Base-by-base conservation (phyloP, 2,888 invertebrate species). In the Tiphia femorata region DNA sequence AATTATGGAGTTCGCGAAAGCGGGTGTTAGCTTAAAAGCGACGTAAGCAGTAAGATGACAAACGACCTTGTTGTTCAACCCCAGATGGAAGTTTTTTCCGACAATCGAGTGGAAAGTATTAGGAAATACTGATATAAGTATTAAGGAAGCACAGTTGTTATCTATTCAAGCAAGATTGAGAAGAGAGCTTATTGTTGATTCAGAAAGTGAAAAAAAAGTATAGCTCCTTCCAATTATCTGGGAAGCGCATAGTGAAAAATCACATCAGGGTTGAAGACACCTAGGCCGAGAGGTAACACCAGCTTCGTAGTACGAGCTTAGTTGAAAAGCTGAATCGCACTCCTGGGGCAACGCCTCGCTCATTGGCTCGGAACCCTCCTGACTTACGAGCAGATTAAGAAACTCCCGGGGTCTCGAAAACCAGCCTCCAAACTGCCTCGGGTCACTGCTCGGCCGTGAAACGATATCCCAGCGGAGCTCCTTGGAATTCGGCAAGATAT, bases 311-410 rank as follows among this genome's bases (percentile, higher is more conserved):
- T 72, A 64, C 63, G 72, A 72, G 70, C 67, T 68, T 70, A 68
- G 75, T 72, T 70, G 73, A 73, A 73, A 73, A 73, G 73, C 75
- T 64, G 70, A 72, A 75, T 75, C 73, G 75, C 64, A 70, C 73
- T 73, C 73, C 55, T 58, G 75, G 70, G 73, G 73, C 63, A 70
- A 68, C 75, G 73, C 70, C 73, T 68, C 49, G 75, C 73, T 73
- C 73, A 67, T 70, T 73, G 73, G 64, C 73, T 56, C 61, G 62
- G 70, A 75, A 68, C 75, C 73, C 73, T 68, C 57, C 73, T 68
- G 75, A 73, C 75, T 73, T 75, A 73, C 73, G 73, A 73, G 75
- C 68, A 67, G 73, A 73, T 75, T 73, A 73, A 73, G 73, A 73
- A 73, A 73, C 75, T 73, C 70, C 58, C 59, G 33, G 58, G 51